Evolutionary conservation across 2,113 vertebrate genomes (phyloP), one percentile per base, ranked within the genome.

Genomic region (Gambusia affinis): DNA sequence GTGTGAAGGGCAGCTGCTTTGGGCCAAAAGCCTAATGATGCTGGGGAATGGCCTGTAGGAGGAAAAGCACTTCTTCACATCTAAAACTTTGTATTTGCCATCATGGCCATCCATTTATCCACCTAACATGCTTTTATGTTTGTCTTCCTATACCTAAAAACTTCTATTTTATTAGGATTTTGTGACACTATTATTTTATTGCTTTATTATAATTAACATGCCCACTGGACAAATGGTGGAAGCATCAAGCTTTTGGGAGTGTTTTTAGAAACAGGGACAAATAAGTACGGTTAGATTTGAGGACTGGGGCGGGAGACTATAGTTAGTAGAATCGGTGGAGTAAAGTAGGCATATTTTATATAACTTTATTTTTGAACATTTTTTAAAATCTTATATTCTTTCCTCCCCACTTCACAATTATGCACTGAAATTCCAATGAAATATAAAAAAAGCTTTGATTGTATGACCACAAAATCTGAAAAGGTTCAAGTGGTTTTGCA

Each of bases 1-100:
- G 88, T 89, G 61, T 54, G 67, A 76, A 75, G 79, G 87, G 87
- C 94, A 95, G 93, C 93, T 95, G 94, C 87, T 79, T 63, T 37
- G 65, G 72, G 75, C 87, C 60, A 67, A 88, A 72, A 85, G 64
- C 74, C 42, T 1, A 78, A 75, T 85, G 81, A 88, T 67, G 70
- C 75, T 31, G 19, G 5, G n/a, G 14, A 28, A 10, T 19, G 27
- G 27, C 3, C 35, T 24, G 57, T 71, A 67, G 57, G 54, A 61
- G 67, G 12, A 78, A 82, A 86, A 84, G 57, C 15, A 27, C 10
- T 54, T 70, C 62, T 75, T 31, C 64, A 61, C 65, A 77, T 70
- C 60, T 76, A 63, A 51, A 77, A 72, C 30, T 11, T 75, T 47
- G 4, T 15, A 42, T 42, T 44, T 66, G 47, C 47, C 24, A 22